Evolutionary conservation across 2,888 invertebrate species (phyloP).

Genomic region (Papilio gigon): DNA sequence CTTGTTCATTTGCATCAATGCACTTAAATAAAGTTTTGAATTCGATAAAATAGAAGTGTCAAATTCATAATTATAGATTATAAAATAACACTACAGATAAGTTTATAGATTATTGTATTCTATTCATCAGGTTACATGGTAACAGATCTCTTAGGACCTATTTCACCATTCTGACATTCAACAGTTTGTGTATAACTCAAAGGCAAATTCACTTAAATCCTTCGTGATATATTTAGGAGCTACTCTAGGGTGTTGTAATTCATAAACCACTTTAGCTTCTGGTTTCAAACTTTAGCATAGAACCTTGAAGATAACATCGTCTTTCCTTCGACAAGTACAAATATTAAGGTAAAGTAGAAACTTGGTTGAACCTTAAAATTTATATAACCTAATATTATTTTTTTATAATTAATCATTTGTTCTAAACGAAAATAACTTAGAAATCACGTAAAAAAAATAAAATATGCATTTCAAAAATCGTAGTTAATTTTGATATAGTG

Average conservation of each 20-base stretch:
- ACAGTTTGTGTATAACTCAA: conserved; percentile 24
- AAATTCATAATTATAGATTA: too few relatives aligned
- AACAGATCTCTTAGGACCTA: conserved; percentile 7
- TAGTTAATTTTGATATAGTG: too few relatives aligned
- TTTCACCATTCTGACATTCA: conserved; percentile 11
- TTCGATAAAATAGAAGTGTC: too few relatives aligned
- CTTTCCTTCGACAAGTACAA: not conserved
- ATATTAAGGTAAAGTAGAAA: not conserved
- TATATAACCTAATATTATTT: too few relatives aligned
- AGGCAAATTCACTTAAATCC: conserved; percentile 24
- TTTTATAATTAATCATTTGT: too few relatives aligned
- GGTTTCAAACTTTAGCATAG: conserved; percentile 26
- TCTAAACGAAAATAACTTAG: too few relatives aligned
- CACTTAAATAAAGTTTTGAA: too few relatives aligned
- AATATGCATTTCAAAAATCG: too few relatives aligned
- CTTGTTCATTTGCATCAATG: too few relatives aligned
- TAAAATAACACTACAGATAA: too few relatives aligned
- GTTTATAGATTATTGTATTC: too few relatives aligned
- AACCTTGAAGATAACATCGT: conserved; percentile 19
- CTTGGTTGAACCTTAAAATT: not conserved
- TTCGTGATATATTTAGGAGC: conserved; percentile 18
- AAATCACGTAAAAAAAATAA: too few relatives aligned
- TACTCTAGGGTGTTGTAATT: conserved; percentile 30
- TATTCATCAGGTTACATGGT: not conserved
- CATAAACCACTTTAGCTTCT: conserved; percentile 29